phyloP scores from a whole-genome alignment of 2,797 vertebrate species.

The Neopelma chrysocephalum region DNA sequence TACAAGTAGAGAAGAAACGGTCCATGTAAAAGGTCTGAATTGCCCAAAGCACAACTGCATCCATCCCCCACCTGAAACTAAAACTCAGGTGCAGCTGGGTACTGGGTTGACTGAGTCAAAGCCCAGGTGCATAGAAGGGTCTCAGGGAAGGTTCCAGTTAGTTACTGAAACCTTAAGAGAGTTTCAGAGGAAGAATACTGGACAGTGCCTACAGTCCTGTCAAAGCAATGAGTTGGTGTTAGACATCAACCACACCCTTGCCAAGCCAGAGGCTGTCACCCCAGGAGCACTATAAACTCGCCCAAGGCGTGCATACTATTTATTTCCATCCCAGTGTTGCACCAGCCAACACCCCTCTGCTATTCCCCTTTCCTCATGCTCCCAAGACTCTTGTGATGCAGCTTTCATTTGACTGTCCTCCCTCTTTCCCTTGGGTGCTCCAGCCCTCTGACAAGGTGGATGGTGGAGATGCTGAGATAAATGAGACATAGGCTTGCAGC shows the following conservation, averaged over 20 bases:
- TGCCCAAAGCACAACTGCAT: neutral
- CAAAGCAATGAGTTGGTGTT: neutral
- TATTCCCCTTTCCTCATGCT: neutral
- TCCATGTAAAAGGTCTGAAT: neutral
- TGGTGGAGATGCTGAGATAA: neutral
- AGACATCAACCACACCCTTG: conserved; percentile 25
- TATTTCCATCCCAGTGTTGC: neutral
- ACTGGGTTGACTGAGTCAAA: neutral
- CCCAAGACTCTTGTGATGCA: neutral
- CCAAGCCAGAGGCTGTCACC: neutral
- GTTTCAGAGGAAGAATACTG: neutral
- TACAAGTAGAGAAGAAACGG: neutral
- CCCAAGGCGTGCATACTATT: neutral
- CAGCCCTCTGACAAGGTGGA: neutral
- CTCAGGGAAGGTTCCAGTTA: neutral
- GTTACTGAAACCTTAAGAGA: neutral
- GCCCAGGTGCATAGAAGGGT: rapidly evolving
- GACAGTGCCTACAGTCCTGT: neutral
- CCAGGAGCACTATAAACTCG: neutral
- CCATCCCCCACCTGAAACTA: neutral
- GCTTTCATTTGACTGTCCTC: neutral
- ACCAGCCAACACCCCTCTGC: conserved; percentile 19
- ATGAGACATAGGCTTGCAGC: neutral
- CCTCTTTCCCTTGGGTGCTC: neutral
- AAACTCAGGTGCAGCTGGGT: neutral